A percentile compares a stretch with the other conserved stretches of the same genome.
These are phyloP conservation scores for Lanius ludovicianus DNA, from an alignment of 2,113 vertebrate species.

Conservation along the genomic window DNA sequence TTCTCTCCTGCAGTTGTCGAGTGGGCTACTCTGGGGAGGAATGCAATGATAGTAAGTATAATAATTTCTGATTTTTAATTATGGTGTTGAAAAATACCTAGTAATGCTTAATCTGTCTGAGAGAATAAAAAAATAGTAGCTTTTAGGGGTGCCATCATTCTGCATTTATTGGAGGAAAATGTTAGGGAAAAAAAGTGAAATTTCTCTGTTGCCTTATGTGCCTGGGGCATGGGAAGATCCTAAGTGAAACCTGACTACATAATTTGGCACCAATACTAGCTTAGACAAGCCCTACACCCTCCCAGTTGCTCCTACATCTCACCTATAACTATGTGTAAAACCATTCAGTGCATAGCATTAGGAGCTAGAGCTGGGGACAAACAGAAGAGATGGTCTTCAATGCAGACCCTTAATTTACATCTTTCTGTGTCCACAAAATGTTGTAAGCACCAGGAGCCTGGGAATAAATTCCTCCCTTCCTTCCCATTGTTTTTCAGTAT, in stretches of 20 bases:
- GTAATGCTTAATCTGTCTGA: not conserved
- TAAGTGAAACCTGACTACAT: not conserved
- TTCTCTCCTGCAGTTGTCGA: conserved; percentile 56
- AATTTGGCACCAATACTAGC: not conserved
- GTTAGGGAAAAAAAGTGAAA: not conserved
- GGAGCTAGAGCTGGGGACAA: not conserved
- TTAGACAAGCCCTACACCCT: not conserved
- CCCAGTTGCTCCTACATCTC: not conserved
- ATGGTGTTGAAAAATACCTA: not conserved
- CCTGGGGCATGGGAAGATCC: not conserved
- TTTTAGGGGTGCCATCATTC: not conserved
- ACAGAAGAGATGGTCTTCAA: not conserved
- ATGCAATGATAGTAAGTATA: conserved; percentile 72
- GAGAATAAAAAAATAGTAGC: not conserved
- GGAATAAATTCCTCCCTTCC: not conserved
- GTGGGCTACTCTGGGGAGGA: conserved; percentile 66
- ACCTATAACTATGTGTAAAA: not conserved
- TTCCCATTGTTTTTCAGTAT: not conserved
- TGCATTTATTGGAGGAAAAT: not conserved
- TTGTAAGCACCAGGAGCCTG: not conserved
- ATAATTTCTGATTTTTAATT: not conserved
- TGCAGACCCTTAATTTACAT: not conserved
- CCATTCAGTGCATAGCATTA: not conserved
- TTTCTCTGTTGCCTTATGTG: not conserved
- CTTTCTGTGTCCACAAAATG: not conserved